Conservation (phyloP, 37 sponge, comb jelly and placozoan species). For the Hormiphora californensis region DNA sequence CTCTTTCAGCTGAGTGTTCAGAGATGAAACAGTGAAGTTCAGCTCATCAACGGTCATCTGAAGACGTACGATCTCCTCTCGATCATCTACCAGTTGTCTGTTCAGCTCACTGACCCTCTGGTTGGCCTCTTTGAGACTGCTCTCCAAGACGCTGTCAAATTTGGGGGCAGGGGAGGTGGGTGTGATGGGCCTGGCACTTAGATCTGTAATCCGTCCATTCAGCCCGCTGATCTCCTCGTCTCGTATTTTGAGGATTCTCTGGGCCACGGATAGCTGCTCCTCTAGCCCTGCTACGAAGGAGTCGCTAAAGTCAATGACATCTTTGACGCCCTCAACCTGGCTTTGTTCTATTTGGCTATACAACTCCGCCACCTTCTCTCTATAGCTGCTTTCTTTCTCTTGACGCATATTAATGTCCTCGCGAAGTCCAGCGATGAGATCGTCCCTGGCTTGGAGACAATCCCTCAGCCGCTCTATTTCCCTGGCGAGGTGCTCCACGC, state of each 20-base stretch:
- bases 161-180: slow-evolving; percentile 34
- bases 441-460: slow-evolving; percentile 33
- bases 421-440: slow-evolving; percentile 29
- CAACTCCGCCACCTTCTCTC: slow-evolving; percentile 48
- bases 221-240: slow-evolving; percentile 41
- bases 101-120: slow-evolving; percentile 4
- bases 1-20: not conserved
- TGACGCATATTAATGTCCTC: slow-evolving; percentile 30
- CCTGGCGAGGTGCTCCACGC: not conserved
- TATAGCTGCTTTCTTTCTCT: slow-evolving; percentile 33
- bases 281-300: slow-evolving; percentile 31
- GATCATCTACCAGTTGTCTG: slow-evolving; percentile 39
- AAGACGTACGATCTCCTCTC: not conserved
- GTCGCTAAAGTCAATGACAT: slow-evolving; percentile 41
- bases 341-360: slow-evolving; percentile 28
- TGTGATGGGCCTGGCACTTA: not conserved
- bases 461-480: slow-evolving; percentile 44
- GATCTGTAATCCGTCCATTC: not conserved
- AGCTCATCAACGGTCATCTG: slow-evolving; percentile 31
- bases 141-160: not conserved
- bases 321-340: slow-evolving; percentile 32
- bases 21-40: not conserved
- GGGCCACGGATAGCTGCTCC: slow-evolving; percentile 25
- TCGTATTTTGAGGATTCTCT: slow-evolving; percentile 14
- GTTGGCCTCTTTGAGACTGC: slow-evolving; percentile 20